Evolutionary conservation across 2,797 vertebrate species (phyloP), one percentile per base, ranked within the genome.

Genomic region (Arremon brunneinucha): DNA sequence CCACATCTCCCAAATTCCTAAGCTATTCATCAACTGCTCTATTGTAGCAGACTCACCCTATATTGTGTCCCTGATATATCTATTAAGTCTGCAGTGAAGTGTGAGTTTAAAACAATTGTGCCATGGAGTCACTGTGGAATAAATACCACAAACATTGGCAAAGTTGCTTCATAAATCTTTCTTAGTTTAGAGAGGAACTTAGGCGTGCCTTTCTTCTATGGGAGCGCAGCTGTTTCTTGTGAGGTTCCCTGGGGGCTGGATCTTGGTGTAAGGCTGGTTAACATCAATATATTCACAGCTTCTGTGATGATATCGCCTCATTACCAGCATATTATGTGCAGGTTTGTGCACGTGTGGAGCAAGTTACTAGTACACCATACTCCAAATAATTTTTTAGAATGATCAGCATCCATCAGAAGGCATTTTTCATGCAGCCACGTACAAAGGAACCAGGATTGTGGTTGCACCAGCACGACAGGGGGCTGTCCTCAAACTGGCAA

Each of bases 141-240:
- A 96, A 96, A 95, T 91, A 93, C 89, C 77, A 87, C 85, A 93
- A 95, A 95, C 87, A 57, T 78, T 96, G 90, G 83, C 93, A 76
- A 28, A 91, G 62, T 83, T 89, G 34, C 52, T 89, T 92, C 91
- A 83, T 89, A 94, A 90, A 94, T 96, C 92, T 89, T 62, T 56
- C 77, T 52, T 37, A n/a, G 76, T 94, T 94, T 78, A 52, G 84
- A 78, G 83, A 87, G 76, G 71, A 87, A 63, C 86, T 90, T 84
- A 82, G 85, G 83, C 76, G 1, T 94, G 83, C 47, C 63, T 83
- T 93, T 86, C 49, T 79, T 90, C 83, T 76, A 34, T 43, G 62
- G 57, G 60, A 93, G 74, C 4, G 70, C 95, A 96, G 94, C 93
- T 95, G 95, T 94, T 96, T 84, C 83, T 95, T 60, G 21, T 50